Evolutionary conservation across 2,888 invertebrate species (phyloP).

Genomic region (Ceramica pisi): DNA sequence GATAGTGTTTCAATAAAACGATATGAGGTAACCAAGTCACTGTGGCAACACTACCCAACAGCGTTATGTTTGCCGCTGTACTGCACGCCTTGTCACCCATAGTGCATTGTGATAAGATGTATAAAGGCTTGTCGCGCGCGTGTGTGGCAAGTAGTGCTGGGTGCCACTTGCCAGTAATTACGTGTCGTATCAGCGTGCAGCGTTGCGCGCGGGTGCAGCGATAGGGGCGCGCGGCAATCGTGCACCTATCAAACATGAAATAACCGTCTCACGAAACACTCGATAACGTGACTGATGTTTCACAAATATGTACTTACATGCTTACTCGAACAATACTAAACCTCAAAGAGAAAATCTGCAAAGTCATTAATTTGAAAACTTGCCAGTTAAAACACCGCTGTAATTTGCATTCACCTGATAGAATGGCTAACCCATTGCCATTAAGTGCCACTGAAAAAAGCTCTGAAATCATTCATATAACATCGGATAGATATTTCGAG

Average conservation of each 20-base stretch:
- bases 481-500: too few relatives aligned
- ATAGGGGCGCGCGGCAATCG: conserved; percentile 47
- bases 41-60: conserved; percentile 70
- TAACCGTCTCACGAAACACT: conserved; percentile 30
- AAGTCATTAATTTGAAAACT: neutral
- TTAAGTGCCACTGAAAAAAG: too few relatives aligned
- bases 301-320: conserved; percentile 2
- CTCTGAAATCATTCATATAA: too few relatives aligned
- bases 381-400: neutral
- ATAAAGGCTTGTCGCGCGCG: conserved; percentile 12
- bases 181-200: conserved; percentile 55
- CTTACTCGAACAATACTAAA: neutral
- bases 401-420: too few relatives aligned
- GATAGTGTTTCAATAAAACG: conserved; percentile 71
- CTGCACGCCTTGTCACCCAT: conserved; percentile 3
- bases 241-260: conserved; percentile 26
- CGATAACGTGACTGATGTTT: conserved; percentile 32
- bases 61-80: conserved; percentile 6
- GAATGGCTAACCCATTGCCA: too few relatives aligned
- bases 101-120: conserved; percentile 36
- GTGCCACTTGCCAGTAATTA: conserved; percentile 18
- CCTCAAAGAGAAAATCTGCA: neutral
- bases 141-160: neutral
- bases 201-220: conserved; percentile 43
- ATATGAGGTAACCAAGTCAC: conserved; percentile 81